A percentile compares a stretch with the other conserved stretches of the same genome.
These are phyloP conservation scores for Tetranychus cinnabarinus DNA, from an alignment of 1,140 invertebrate genomes.

Conservation along the genomic window DNA sequence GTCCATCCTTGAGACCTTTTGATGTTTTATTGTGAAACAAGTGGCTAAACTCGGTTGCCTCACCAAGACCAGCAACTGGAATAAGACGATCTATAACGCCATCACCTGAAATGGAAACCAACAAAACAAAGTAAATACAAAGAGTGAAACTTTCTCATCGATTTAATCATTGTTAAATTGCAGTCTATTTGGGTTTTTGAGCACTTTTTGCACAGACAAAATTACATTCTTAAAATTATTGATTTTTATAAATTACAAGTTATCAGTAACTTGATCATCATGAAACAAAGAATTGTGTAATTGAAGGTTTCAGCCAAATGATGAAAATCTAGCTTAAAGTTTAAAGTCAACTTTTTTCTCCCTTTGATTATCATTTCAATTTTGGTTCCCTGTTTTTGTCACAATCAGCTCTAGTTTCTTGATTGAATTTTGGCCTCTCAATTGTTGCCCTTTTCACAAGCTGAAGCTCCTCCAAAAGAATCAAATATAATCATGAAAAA, in stretches of 20 bases:
- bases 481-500: too few species aligned
- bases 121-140: not conserved
- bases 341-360: too few species aligned
- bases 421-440: too few species aligned
- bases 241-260: not conserved
- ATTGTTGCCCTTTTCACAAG: too few species aligned
- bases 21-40: slow-evolving; percentile 24
- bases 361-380: too few species aligned
- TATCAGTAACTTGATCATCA: too few species aligned
- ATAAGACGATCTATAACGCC: slow-evolving; percentile 25
- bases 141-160: not conserved
- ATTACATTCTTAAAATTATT: not conserved
- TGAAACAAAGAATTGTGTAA: not conserved
- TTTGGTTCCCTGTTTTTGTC: too few species aligned
- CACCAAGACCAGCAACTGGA: slow-evolving; percentile 24
- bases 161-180: too few species aligned
- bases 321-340: too few species aligned
- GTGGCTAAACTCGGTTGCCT: slow-evolving; percentile 23
- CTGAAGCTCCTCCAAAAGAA: too few species aligned
- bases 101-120: slow-evolving; percentile 14
- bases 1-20: slow-evolving; percentile 28
- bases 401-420: too few species aligned
- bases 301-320: not conserved
- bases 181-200: too few species aligned
- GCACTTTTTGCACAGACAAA: not conserved